Percentiles rank a stretch among this genome's conserved stretches.
Evolutionary conservation across 2,797 vertebrate genomes (phyloP).

Genomic region (Distichodus sexfasciatus): DNA sequence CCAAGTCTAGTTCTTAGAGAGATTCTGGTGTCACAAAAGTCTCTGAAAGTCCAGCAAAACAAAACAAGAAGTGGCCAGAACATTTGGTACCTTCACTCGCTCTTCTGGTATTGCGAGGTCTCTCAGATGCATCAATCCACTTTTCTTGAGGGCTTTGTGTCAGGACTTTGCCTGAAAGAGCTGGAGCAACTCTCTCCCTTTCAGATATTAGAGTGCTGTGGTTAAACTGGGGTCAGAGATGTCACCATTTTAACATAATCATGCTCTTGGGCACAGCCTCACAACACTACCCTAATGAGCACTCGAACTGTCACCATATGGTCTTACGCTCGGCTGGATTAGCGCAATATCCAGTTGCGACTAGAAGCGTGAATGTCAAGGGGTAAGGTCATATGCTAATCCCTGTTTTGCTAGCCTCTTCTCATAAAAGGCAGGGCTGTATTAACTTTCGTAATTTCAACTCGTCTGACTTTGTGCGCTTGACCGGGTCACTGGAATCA

Average conservation of each 20-base stretch:
- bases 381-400: constrained; percentile 41
- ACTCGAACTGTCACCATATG: constrained; percentile 27
- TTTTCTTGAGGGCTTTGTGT: neutral
- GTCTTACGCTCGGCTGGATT: constrained; percentile 28
- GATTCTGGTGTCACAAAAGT: no score
- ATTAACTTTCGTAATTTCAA: constrained; percentile 16
- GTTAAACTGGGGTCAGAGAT: constrained; percentile 19
- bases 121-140: neutral
- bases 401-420: constrained; percentile 18
- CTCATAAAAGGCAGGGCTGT: constrained; percentile 10
- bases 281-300: constrained; percentile 24
- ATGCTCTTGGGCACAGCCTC: neutral
- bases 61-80: constrained; percentile 10
- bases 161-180: constrained; percentile 8
- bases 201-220: neutral
- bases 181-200: neutral
- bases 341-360: constrained; percentile 11
- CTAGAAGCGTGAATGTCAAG: constrained; percentile 22
- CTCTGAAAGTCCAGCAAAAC: no score
- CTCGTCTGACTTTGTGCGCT: neutral
- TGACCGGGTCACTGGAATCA: constrained; percentile 1
- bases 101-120: no score
- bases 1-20: no score
- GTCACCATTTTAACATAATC: constrained; percentile 10
- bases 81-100: constrained; percentile 20